phyloP scores from a whole-genome alignment of 2,113 vertebrate genomes.

The Cottus gobio region DNA sequence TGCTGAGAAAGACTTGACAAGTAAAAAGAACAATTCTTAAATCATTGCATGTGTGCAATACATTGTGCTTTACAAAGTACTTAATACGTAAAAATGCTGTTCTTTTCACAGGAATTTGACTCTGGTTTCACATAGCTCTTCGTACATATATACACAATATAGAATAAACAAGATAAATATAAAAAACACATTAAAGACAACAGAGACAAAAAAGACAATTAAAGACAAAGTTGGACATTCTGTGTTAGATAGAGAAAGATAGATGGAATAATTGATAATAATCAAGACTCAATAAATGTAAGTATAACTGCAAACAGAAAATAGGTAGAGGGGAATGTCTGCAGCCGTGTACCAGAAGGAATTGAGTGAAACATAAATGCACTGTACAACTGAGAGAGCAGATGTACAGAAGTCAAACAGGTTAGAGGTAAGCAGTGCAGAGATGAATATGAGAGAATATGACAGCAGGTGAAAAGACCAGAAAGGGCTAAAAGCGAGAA shows the following conservation, averaged over 20 bases:
- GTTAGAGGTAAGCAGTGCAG: not conserved
- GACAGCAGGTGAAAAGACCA: not conserved
- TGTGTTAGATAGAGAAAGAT: not conserved
- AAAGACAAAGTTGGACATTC: not conserved
- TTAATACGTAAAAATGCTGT: not conserved
- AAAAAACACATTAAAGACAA: too few relatives aligned
- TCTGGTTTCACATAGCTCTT: too few relatives aligned
- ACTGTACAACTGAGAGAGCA: constrained; percentile 5
- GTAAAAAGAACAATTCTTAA: too few relatives aligned
- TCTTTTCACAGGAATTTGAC: too few relatives aligned
- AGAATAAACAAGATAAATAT: too few relatives aligned
- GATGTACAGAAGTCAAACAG: constrained; percentile 1
- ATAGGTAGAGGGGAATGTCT: not conserved
- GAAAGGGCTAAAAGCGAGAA: not conserved
- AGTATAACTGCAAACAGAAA: not conserved
- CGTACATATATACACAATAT: too few relatives aligned
- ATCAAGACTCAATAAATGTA: not conserved
- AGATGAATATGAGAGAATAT: constrained; percentile 6
- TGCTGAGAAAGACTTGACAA: not conserved
- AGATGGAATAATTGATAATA: not conserved
- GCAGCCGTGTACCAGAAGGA: not conserved
- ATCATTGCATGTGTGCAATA: not conserved
- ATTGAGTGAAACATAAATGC: not conserved
- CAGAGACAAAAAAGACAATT: too few relatives aligned
- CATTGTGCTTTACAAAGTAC: not conserved